Conservation (phyloP, 2,113 vertebrate species). For the Gymnarchus niloticus region DNA sequence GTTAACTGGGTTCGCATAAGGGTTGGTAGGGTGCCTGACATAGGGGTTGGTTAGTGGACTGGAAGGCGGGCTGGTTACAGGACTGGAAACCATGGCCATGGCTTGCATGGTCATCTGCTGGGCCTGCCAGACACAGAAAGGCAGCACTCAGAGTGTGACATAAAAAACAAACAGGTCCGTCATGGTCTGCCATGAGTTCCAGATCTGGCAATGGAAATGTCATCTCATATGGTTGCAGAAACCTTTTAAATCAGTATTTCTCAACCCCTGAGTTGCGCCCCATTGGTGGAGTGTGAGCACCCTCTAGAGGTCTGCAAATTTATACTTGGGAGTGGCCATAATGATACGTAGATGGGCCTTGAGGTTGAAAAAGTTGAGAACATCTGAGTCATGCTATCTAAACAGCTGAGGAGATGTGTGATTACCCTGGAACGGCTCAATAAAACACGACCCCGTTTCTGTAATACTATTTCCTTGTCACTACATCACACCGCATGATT, state of each 20-base stretch:
- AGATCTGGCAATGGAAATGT: not conserved
- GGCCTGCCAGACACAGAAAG: slow-evolving; percentile 55
- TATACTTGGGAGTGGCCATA: no score
- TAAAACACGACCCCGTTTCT: not conserved
- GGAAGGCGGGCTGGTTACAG: slow-evolving; percentile 49
- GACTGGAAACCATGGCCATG: slow-evolving; percentile 58
- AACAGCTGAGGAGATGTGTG: not conserved
- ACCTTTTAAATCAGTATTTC: not conserved
- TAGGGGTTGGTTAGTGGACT: slow-evolving; percentile 50
- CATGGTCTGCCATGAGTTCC: not conserved
- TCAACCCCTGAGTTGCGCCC: no score
- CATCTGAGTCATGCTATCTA: no score
- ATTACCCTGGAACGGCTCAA: not conserved
- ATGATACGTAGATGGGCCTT: no score
- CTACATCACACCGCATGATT: not conserved
- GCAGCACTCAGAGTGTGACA: not conserved
- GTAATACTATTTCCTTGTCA: no score
- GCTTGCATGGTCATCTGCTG: slow-evolving; percentile 79
- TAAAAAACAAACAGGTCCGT: not conserved
- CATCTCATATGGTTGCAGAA: not conserved
- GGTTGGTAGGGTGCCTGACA: slow-evolving; percentile 46
- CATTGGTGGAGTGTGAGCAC: not conserved
- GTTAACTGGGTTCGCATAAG: slow-evolving; percentile 51
- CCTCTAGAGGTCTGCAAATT: not conserved
- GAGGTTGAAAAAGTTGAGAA: no score